These are phyloP conservation scores for Pipistrellus nathusii DNA, from an alignment of 2,797 vertebrate genomes.

Conservation along the genomic window DNA sequence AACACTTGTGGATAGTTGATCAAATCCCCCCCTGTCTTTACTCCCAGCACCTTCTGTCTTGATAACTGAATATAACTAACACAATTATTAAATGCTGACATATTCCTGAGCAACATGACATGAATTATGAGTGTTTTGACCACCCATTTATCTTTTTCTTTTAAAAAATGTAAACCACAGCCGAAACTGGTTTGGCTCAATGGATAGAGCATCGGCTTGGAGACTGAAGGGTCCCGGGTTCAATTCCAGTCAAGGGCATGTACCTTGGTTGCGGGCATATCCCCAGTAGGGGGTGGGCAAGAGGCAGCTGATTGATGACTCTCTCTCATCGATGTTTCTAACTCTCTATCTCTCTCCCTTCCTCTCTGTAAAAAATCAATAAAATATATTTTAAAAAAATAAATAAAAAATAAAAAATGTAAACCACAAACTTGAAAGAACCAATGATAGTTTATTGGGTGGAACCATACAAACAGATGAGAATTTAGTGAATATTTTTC, in stretches of 20 bases:
- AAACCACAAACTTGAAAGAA: constrained; percentile 46
- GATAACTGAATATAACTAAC: background rate
- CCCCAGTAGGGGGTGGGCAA: too few relatives aligned
- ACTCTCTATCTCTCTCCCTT: too few relatives aligned
- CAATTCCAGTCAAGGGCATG: too few relatives aligned
- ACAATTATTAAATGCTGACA: background rate
- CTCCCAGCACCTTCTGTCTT: background rate
- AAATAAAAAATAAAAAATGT: too few relatives aligned
- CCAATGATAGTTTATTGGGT: constrained; percentile 67
- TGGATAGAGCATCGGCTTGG: too few relatives aligned
- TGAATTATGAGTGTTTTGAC: background rate
- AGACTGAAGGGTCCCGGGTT: too few relatives aligned
- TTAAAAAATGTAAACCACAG: constrained; percentile 32
- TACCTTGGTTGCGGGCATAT: too few relatives aligned
- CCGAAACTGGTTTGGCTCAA: too few relatives aligned
- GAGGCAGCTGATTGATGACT: too few relatives aligned
- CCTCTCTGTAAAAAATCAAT: too few relatives aligned
- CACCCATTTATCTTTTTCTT: background rate
- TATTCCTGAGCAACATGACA: background rate
- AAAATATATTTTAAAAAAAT: too few relatives aligned
- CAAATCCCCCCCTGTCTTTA: background rate
- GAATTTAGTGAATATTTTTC: constrained; percentile 40
- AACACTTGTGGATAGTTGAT: background rate
- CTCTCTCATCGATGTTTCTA: too few relatives aligned
- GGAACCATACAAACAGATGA: constrained; percentile 30